Base-by-base conservation (phyloP, 2,113 vertebrate genomes). In the Alosa alosa region DNA sequence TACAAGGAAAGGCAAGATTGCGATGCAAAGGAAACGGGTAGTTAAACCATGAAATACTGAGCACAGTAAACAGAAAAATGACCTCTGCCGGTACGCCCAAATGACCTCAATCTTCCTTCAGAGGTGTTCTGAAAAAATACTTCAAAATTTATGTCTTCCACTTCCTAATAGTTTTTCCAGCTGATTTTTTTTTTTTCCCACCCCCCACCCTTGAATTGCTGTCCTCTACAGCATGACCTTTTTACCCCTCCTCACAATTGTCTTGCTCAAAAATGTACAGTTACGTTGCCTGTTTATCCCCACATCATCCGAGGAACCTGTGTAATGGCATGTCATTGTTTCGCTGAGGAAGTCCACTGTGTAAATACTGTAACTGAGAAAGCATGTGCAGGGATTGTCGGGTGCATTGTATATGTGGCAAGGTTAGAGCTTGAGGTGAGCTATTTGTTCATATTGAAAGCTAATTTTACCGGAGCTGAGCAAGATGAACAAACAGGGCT, bases 291-390 rank as follows among this genome's bases (percentile, higher is more conserved):
- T 49, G 41, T 86, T 93, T 92, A 93, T 39, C 72, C 72, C 13
- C 72, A 31, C 72, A 78, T 78, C 72, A 78, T 78, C 25, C 15
- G 72, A 78, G 72, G 31, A 39, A 78, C 72, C 72, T 15, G 89
- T 92, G 92, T 93, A 94, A 96, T 94, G 96, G 94, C 93, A 93
- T 94, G 94, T 96, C 94, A 98, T 99, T 99, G 97, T 99, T 98
- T 98, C 94, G 94, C 91, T 93, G 91, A 97, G 98, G 98, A 99
- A 99, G 95, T 86, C 88, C 84, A 92, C 95, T 96, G 96, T 96
- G 96, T 98, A 99, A 99, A 98, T 97, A 97, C 92, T 88, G 93
- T 95, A 95, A 95, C 94, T 93, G 93, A 95, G 94, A 95, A 95
- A 96, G 94, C 95, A 95, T 95, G 94, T 95, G 95, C 93, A 86